A percentile compares a stretch with the other conserved stretches of the same genome.
These are phyloP conservation scores for Oreochromis aureus DNA, from an alignment of 2,113 vertebrate species.

Conservation along the genomic window DNA sequence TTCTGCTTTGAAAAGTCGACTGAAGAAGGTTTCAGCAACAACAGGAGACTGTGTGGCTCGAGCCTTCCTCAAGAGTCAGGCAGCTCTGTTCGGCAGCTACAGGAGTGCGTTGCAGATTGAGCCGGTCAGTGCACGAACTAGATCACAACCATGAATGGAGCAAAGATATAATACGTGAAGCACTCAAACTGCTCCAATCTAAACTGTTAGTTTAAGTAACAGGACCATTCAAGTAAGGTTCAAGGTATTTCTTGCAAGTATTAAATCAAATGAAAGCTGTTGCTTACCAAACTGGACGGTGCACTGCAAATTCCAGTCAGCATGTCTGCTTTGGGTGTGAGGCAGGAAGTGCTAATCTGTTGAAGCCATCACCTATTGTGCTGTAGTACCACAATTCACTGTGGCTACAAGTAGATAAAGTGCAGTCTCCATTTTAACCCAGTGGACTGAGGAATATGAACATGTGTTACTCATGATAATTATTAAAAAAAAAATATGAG, in stretches of 20 bases:
- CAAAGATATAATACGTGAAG: not conserved
- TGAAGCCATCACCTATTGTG: not conserved
- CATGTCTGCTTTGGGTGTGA: not conserved
- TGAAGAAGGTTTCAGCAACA: conserved; percentile 93
- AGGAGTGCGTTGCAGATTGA: conserved; percentile 90
- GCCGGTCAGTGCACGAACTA: conserved; percentile 74
- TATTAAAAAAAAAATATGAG: not conserved
- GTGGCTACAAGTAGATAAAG: not conserved
- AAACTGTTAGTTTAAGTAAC: not conserved
- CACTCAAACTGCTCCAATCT: not conserved
- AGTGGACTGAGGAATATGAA: not conserved
- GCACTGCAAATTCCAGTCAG: not conserved
- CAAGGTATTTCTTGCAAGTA: not conserved
- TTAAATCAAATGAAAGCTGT: not conserved
- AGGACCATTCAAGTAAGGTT: not conserved
- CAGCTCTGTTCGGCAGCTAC: conserved; percentile 93
- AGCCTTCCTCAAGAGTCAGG: conserved; percentile 94
- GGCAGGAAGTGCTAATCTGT: not conserved
- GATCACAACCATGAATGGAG: not conserved
- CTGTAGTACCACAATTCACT: not conserved
- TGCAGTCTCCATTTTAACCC: not conserved
- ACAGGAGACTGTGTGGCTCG: conserved; percentile 91
- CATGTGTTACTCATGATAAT: not conserved
- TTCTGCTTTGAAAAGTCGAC: conserved; percentile 86
- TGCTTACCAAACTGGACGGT: not conserved